These are phyloP conservation scores for Nymphalis polychloros DNA, from an alignment of 2,888 invertebrate genomes.

Conservation along the genomic window DNA sequence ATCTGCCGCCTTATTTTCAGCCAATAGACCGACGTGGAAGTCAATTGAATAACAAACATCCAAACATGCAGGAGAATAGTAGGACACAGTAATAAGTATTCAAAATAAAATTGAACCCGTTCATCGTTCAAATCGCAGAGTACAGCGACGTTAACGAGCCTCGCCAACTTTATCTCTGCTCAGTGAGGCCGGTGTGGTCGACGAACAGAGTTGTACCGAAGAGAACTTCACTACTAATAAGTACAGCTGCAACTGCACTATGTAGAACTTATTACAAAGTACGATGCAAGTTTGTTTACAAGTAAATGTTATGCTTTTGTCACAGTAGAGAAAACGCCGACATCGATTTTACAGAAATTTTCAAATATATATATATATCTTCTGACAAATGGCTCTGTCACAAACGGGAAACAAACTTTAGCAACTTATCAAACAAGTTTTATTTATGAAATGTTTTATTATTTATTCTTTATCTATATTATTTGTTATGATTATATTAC, in stretches of 20 bases:
- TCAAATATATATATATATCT: conserved; percentile 8
- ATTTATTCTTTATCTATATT: too few relatives aligned
- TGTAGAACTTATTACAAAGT: conserved; percentile 15
- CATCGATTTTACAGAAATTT: conserved; percentile 10
- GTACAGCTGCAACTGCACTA: conserved; percentile 1
- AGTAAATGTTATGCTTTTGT: conserved; percentile 24
- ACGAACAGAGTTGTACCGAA: neutral
- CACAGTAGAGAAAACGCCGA: neutral
- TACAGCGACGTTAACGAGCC: conserved; percentile 8
- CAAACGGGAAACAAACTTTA: neutral
- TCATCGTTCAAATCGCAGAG: neutral
- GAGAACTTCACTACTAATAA: neutral
- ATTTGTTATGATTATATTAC: too few relatives aligned
- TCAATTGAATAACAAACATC: too few relatives aligned
- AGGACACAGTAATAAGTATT: neutral
- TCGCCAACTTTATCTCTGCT: conserved; percentile 20
- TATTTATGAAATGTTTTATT: neutral
- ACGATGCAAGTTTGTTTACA: conserved; percentile 16
- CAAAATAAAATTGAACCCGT: conserved; percentile 1
- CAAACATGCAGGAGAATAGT: too few relatives aligned
- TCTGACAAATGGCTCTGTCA: conserved; percentile 4
- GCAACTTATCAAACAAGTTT: conserved; percentile 2
- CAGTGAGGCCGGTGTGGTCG: conserved; percentile 17
- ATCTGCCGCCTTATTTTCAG: too few relatives aligned
- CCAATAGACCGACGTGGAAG: too few relatives aligned